These are phyloP conservation scores for Phylloscopus trochilus DNA, from an alignment of 2,113 vertebrate genomes.

Conservation along the genomic window DNA sequence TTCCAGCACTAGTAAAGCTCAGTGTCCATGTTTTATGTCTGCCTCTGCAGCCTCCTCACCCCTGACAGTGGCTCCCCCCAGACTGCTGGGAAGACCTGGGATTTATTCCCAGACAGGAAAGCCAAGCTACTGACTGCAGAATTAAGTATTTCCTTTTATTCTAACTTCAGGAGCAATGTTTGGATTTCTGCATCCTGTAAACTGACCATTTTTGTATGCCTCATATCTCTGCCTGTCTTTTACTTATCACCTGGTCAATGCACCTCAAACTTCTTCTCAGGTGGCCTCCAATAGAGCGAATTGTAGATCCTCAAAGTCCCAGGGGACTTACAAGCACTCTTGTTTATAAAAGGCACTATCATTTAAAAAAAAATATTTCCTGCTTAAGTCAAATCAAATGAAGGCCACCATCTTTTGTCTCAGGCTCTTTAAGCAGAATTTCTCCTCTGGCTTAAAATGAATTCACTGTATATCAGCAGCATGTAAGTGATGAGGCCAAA, in stretches of 20 bases:
- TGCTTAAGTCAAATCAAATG: background rate
- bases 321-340: background rate
- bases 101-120: slow-evolving; percentile 12
- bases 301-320: background rate
- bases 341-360: background rate
- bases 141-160: slow-evolving; percentile 2
- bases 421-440: background rate
- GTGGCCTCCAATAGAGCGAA: background rate
- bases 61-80: accelerated
- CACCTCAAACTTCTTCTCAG: background rate
- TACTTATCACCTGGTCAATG: background rate
- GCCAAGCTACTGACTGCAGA: background rate
- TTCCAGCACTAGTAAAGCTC: background rate
- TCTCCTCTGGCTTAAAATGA: background rate
- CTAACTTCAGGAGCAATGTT: background rate
- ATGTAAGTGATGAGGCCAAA: background rate
- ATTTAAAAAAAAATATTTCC: background rate
- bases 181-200: background rate
- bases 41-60: background rate
- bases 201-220: background rate
- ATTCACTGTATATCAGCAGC: background rate
- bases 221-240: background rate
- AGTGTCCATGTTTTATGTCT: background rate
- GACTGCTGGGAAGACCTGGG: background rate
- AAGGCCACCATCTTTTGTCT: background rate